Percentiles rank a stretch among this genome's conserved stretches.
phyloP scores from a whole-genome alignment of 2,113 vertebrate genomes.

The Muntiacus reevesi region DNA sequence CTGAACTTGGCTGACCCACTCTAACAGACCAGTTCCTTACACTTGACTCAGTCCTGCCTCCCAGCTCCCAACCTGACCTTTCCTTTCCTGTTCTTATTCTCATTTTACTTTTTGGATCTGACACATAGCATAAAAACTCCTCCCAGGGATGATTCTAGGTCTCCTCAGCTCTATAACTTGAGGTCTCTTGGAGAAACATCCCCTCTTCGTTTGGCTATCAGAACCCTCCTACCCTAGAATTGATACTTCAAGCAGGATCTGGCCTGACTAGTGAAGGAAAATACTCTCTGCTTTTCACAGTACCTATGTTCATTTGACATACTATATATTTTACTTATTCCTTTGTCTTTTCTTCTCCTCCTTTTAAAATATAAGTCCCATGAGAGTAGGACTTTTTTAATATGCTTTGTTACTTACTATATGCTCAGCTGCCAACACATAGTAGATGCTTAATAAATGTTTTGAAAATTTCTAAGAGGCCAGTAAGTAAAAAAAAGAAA shows the following conservation, averaged over 20 bases:
- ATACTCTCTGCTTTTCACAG: not conserved
- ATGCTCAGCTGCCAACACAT: not conserved
- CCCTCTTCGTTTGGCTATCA: not conserved
- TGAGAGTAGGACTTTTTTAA: not conserved
- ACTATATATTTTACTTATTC: not conserved
- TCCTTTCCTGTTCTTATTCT: not conserved
- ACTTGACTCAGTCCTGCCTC: not conserved
- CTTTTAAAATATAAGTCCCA: not conserved
- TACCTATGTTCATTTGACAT: not conserved
- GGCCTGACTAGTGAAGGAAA: not conserved
- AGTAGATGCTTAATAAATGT: not conserved
- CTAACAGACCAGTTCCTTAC: not conserved
- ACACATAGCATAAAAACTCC: not conserved
- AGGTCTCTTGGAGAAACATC: not conserved
- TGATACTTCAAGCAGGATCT: not conserved
- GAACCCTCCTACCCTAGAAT: not conserved
- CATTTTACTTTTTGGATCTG: not conserved
- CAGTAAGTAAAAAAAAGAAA: not conserved
- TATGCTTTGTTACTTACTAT: not conserved
- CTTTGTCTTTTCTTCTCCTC: not conserved
- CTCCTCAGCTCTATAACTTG: not conserved
- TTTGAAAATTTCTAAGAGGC: not conserved
- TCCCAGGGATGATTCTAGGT: not conserved
- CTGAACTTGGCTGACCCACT: not conserved
- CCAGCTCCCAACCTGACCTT: not conserved